phyloP scores from a whole-genome alignment of 1,140 invertebrate genomes.

The Hypsibius dujardini region DNA sequence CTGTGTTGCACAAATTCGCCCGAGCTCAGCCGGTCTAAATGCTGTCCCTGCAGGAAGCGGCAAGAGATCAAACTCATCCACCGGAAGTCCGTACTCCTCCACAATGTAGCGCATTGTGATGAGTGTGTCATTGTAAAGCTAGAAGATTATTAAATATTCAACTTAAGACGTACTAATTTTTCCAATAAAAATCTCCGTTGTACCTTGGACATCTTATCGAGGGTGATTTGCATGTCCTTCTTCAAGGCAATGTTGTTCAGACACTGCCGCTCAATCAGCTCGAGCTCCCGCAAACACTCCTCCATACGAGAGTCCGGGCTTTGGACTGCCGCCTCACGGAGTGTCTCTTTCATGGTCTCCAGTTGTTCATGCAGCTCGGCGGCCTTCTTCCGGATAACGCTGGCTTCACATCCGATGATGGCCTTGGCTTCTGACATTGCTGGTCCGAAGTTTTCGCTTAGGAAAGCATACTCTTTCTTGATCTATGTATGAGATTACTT shows the following conservation, averaged over 20 bases:
- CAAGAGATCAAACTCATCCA: not conserved
- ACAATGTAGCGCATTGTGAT: not conserved
- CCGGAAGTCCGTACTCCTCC: not conserved
- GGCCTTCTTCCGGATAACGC: not conserved
- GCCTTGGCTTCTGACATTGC: not conserved
- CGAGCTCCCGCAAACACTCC: not conserved
- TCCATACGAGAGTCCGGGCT: not conserved
- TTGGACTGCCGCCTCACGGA: not conserved
- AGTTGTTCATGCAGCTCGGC: not conserved
- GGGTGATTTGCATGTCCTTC: not conserved
- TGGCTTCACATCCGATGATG: not conserved
- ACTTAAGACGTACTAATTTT: not conserved
- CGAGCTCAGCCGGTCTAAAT: not conserved
- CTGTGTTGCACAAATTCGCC: not conserved
- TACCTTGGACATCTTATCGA: slow-evolving; percentile 12
- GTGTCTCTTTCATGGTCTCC: not conserved
- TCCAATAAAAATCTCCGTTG: not conserved
- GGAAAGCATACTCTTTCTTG: not conserved
- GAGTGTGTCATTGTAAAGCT: slow-evolving; percentile 2
- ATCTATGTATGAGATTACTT: not conserved
- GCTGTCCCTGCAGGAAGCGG: not conserved
- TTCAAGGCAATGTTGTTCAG: not conserved
- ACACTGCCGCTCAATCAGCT: not conserved
- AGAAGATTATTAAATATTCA: not conserved
- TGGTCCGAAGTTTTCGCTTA: not conserved